Conservation (phyloP, 1,140 invertebrate species). For the Drosophila simulans region DNA sequence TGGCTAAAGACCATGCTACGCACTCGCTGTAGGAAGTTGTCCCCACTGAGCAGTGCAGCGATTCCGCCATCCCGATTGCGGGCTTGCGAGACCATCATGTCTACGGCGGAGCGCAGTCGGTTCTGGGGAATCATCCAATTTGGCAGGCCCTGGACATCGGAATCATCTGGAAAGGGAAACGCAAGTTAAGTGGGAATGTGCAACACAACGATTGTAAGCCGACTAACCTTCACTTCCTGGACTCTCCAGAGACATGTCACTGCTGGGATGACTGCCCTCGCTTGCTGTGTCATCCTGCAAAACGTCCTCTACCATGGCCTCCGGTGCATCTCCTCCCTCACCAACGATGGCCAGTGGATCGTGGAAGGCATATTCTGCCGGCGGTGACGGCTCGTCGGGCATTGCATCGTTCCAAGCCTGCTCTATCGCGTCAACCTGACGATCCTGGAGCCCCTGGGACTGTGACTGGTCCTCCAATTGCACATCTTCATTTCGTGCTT, state of each 20-base stretch:
- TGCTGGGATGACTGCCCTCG: slow-evolving; percentile 22
- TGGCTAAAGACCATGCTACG: slow-evolving; percentile 76
- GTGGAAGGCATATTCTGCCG: slow-evolving; percentile 21
- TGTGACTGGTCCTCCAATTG: neutral
- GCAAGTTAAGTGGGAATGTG: neutral
- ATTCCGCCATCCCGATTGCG: slow-evolving; percentile 65
- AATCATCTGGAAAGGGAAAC: slow-evolving; percentile 43
- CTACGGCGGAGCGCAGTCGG: slow-evolving; percentile 60
- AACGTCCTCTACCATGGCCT: slow-evolving; percentile 1
- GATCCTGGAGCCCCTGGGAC: neutral
- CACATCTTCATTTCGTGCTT: slow-evolving; percentile 8
- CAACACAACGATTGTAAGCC: no score
- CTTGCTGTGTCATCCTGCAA: slow-evolving; percentile 11
- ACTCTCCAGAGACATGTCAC: slow-evolving; percentile 68
- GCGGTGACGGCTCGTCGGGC: neutral
- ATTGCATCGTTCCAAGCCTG: slow-evolving; percentile 36
- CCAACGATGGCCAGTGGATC: slow-evolving; percentile 9
- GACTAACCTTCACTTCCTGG: slow-evolving; percentile 65
- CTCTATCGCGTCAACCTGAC: slow-evolving; percentile 2
- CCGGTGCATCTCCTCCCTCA: neutral
- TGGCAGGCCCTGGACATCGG: slow-evolving; percentile 55
- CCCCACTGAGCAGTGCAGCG: slow-evolving; percentile 56
- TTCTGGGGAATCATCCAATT: slow-evolving; percentile 70
- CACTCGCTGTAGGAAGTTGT: slow-evolving; percentile 72
- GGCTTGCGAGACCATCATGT: slow-evolving; percentile 60